These are phyloP conservation scores for Rhynchomys soricoides DNA, from an alignment of 2,113 vertebrate genomes.

Conservation along the genomic window DNA sequence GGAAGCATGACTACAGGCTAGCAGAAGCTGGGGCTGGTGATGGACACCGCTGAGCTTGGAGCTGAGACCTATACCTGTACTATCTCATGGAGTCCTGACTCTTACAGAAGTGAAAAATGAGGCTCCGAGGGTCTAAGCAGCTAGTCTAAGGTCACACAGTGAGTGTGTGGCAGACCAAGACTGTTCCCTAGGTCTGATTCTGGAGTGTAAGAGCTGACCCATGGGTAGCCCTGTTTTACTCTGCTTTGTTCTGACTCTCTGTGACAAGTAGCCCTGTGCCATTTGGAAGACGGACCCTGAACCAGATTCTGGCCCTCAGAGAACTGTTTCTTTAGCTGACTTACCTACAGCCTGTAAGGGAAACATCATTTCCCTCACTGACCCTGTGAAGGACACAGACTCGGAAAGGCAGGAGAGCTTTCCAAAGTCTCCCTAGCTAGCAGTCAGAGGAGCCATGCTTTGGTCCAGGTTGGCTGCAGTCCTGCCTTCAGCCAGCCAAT, in stretches of 20 bases:
- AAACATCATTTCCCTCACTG: background rate
- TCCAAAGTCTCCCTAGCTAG: background rate
- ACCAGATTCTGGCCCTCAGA: background rate
- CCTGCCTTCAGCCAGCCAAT: background rate
- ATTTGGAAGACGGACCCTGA: background rate
- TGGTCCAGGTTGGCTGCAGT: background rate
- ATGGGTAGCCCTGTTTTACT: fast-evolving
- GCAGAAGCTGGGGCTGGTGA: fast-evolving
- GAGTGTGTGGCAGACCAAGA: background rate
- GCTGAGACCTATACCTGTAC: background rate
- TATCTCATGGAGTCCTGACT: background rate
- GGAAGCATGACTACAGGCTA: background rate
- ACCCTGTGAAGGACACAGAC: background rate
- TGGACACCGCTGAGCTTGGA: background rate
- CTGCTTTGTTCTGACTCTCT: background rate
- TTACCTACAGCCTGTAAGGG: background rate
- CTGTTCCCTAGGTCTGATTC: background rate
- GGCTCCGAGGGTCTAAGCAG: background rate
- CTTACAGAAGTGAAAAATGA: background rate
- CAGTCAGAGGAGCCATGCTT: background rate
- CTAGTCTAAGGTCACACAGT: background rate
- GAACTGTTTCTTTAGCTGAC: background rate
- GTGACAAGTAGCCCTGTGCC: background rate
- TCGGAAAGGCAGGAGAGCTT: background rate
- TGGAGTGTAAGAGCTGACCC: background rate